Evolutionary conservation across 2,113 vertebrate species (phyloP), one percentile per base, ranked within the genome.

Genomic region (Cyprinodon brontotheroides): DNA sequence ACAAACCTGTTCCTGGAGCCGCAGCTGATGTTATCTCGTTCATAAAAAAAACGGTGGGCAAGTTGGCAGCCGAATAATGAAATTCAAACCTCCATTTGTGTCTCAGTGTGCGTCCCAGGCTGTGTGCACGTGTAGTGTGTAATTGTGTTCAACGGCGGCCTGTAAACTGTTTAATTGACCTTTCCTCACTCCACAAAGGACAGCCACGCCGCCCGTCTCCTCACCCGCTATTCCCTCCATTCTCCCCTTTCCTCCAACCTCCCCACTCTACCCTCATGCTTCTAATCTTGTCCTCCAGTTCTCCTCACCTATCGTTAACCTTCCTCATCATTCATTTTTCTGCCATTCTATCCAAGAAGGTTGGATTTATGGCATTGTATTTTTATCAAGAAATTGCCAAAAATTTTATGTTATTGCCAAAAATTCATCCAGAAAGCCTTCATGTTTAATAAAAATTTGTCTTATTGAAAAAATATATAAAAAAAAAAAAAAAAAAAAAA

Each of bases 161-260:
- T 75, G 77, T 79, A 85, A 90, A 85, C 72, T 59, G 84, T 81
- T 79, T 90, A 88, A 88, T 88, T 89, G 88, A 92, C 88, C 91
- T 92, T 90, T 82, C 73, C 60, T 36, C 50, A n/a, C 63, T 65
- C 69, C 66, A 75, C 81, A 77, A 85, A 91, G 86, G 81, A 89
- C 76, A 6, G 4, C 65, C 70, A 65, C 67, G 67, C 66, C n/a
- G 4, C 11, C 69, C 22, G 3, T 59, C 68, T 83, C 76, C 61
- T 74, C 11, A 36, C 61, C 78, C 68, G 17, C 77, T 45, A 3
- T 63, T 80, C 60, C 74, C 75, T 77, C 68, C 36, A 45, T 79
- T 73, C 75, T 85, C 61, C 64, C 81, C 79, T 83, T 82, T 70
- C 76, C 68, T 73, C 72, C 38, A 68, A 63, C 72, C 61, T 74